A percentile compares a stretch with the other conserved stretches of the same genome.
Evolutionary conservation across 2,888 invertebrate species (phyloP).

Genomic region (Dorcus parallelipipedus): DNA sequence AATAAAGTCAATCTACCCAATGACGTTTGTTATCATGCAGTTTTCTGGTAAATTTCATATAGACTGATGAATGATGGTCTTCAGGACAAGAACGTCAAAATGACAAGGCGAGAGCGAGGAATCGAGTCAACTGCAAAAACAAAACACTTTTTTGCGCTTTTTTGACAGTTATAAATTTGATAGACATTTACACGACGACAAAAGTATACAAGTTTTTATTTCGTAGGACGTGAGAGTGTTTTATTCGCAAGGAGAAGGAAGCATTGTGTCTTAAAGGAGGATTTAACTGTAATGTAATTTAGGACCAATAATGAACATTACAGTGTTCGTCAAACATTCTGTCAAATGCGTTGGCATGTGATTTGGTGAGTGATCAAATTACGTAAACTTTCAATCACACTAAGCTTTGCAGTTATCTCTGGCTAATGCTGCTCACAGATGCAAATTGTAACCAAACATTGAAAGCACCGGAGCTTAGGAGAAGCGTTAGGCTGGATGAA

Average conservation of each 20-base stretch:
- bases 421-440: constrained; percentile 17
- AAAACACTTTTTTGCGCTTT: constrained; percentile 5
- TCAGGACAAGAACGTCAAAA: neutral
- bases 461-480: neutral
- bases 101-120: neutral
- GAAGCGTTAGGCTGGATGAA: constrained; percentile 18
- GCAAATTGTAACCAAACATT: constrained; percentile 3
- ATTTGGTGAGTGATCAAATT: constrained; percentile 12
- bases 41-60: no score
- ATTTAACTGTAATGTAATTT: constrained; percentile 9
- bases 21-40: no score
- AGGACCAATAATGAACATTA: constrained; percentile 16
- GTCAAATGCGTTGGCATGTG: constrained; percentile 22
- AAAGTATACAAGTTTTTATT: constrained; percentile 6
- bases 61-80: no score
- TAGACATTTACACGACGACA: constrained; percentile 5
- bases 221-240: neutral
- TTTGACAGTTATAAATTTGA: constrained; percentile 15
- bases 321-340: constrained; percentile 11
- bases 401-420: constrained; percentile 12
- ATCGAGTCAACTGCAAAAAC: constrained; percentile 9
- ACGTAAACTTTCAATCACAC: neutral
- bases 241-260: neutral
- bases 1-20: no score
- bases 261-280: neutral